These are phyloP conservation scores for Strigamia maritima DNA, from an alignment of 2,888 invertebrate genomes.

Conservation along the genomic window DNA sequence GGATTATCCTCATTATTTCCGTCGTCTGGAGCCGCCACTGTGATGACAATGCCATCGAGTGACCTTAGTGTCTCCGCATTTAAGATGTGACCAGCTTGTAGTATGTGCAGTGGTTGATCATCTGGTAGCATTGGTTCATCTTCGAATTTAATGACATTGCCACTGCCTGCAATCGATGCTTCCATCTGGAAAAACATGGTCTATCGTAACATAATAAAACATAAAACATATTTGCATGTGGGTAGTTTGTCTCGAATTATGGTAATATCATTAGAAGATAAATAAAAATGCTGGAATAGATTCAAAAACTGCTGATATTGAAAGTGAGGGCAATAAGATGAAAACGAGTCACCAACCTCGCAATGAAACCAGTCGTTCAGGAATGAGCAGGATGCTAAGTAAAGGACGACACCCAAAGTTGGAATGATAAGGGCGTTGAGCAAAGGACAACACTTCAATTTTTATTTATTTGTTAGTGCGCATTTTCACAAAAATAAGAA, in stretches of 20 bases:
- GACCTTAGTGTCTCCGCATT: conserved; percentile 36
- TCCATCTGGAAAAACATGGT: neutral
- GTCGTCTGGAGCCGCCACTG: neutral
- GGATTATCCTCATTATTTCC: neutral
- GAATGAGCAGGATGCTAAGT: neutral
- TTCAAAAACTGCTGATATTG: conserved; percentile 2
- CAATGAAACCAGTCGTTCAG: conserved; percentile 45
- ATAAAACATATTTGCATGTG: neutral
- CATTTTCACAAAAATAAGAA: no score
- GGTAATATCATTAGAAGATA: neutral
- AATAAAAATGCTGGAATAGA: no score
- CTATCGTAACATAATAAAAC: no score
- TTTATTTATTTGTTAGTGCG: no score
- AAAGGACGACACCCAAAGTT: neutral
- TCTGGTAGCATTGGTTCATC: neutral
- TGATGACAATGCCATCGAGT: conserved; percentile 39
- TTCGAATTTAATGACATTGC: neutral
- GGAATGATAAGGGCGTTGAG: no score
- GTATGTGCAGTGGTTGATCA: conserved; percentile 35
- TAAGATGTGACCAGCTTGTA: conserved; percentile 37
- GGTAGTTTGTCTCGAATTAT: neutral
- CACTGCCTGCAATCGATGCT: neutral
- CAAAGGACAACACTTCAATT: no score
- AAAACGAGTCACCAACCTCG: conserved; percentile 53
- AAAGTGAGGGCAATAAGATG: conserved; percentile 39